These are phyloP conservation scores for Platyscapa corneri DNA, from an alignment of 1,140 invertebrate species.

Conservation along the genomic window DNA sequence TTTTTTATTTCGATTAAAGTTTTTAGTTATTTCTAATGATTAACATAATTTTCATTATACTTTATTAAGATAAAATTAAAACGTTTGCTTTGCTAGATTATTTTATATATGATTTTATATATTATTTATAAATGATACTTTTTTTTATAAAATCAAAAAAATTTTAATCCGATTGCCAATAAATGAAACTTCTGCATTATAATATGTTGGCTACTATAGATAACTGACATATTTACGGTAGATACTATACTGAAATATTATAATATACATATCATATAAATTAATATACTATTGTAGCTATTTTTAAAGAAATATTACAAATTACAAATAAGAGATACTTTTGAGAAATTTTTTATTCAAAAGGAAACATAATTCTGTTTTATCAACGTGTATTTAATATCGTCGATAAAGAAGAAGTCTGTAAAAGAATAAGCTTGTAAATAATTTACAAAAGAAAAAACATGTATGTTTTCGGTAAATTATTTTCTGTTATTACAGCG, in stretches of 20 bases:
- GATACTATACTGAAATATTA: background rate
- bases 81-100: too few species aligned
- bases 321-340: too few species aligned
- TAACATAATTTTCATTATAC: too few species aligned
- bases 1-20: too few species aligned
- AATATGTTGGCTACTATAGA: background rate
- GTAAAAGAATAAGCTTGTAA: background rate
- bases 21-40: too few species aligned
- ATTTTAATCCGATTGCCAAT: background rate
- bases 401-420: background rate
- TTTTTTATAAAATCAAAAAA: background rate
- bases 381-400: background rate
- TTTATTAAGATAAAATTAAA: too few species aligned
- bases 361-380: background rate
- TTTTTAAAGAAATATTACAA: background rate
- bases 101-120: too few species aligned
- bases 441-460: too few species aligned
- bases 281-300: background rate
- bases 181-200: background rate
- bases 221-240: slow-evolving; percentile 11
- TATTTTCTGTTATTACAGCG: too few species aligned
- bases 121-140: too few species aligned
- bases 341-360: background rate
- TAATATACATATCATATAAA: background rate
- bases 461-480: too few species aligned